Percentiles rank a stretch among this genome's conserved stretches.
Evolutionary conservation across 2,888 invertebrate genomes (phyloP).

Genomic region (Chymomyza caudatula): DNA sequence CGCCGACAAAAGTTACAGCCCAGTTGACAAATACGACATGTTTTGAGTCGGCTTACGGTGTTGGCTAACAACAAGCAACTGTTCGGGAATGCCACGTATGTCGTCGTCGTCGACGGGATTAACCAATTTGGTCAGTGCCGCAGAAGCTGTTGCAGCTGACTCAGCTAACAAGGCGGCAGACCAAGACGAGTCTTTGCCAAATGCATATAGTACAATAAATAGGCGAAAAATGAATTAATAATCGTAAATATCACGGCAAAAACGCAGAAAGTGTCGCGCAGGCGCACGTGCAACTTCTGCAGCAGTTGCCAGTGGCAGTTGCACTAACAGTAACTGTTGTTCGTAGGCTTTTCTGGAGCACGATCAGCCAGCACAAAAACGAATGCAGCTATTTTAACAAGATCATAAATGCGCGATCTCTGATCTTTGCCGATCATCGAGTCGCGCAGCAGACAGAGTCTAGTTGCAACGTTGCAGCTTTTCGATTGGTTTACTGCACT

Average conservation of each 20-base stretch:
- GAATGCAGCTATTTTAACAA: constrained; percentile 62
- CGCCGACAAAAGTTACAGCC: constrained; percentile 65
- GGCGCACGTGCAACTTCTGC: constrained; percentile 49
- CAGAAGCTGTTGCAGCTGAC: neutral
- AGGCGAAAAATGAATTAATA: constrained; percentile 74
- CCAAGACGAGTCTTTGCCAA: neutral
- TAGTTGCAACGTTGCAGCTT: neutral
- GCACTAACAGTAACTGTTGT: constrained; percentile 2
- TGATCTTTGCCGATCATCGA: neutral
- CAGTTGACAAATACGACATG: constrained; percentile 67
- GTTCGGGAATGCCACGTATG: constrained; percentile 23
- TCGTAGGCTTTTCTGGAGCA: constrained; percentile 6
- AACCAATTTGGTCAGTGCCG: constrained; percentile 43
- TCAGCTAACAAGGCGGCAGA: neutral
- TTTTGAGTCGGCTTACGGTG: constrained; percentile 13
- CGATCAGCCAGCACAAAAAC: constrained; percentile 30
- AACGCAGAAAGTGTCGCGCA: constrained; percentile 57
- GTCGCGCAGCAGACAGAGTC: neutral
- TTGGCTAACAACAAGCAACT: constrained; percentile 13
- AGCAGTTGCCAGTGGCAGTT: neutral
- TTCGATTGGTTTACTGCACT: constrained; percentile 2
- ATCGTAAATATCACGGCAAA: constrained; percentile 64
- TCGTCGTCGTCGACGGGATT: constrained; percentile 43
- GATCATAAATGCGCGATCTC: constrained; percentile 58
- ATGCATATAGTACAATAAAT: constrained; percentile 42